These are phyloP conservation scores for Sterrhoptilus dennistouni DNA, from an alignment of 2,113 vertebrate genomes.

Conservation along the genomic window DNA sequence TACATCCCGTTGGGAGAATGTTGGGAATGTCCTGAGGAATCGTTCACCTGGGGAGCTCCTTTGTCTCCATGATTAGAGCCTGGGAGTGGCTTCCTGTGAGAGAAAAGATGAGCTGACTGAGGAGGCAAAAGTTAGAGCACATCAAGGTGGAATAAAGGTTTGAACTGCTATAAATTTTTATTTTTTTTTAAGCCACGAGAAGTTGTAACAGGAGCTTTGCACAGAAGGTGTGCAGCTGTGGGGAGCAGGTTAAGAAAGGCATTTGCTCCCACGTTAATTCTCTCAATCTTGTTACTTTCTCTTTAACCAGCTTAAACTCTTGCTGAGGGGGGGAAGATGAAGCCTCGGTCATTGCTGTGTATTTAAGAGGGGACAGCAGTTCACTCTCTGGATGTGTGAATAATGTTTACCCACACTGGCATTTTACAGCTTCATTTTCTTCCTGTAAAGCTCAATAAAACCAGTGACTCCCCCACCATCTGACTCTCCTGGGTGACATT, in stretches of 20 bases:
- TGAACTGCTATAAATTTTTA: neutral
- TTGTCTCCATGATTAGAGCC: neutral
- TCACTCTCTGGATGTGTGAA: neutral
- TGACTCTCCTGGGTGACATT: neutral
- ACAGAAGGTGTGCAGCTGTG: neutral
- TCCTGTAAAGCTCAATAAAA: neutral
- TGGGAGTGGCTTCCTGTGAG: neutral
- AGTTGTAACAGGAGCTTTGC: neutral
- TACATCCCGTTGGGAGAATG: neutral
- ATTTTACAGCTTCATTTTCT: slow-evolving; percentile 53
- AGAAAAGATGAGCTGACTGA: neutral
- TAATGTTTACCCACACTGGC: slow-evolving; percentile 6
- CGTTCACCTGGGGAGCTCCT: neutral
- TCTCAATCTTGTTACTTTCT: slow-evolving; percentile 19
- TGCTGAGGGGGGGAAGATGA: neutral
- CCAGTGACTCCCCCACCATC: neutral
- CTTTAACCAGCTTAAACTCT: slow-evolving; percentile 20
- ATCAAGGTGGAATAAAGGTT: neutral
- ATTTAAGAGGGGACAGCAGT: slow-evolving; percentile 12
- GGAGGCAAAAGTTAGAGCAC: neutral
- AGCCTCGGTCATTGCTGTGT: neutral
- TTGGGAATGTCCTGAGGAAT: neutral
- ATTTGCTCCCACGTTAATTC: neutral
- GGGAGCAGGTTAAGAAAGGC: neutral
- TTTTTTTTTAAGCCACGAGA: neutral